Percentiles rank a stretch among this genome's conserved stretches.
Evolutionary conservation across 2,113 vertebrate genomes (phyloP).

Genomic region (Turdus rufiventris): DNA sequence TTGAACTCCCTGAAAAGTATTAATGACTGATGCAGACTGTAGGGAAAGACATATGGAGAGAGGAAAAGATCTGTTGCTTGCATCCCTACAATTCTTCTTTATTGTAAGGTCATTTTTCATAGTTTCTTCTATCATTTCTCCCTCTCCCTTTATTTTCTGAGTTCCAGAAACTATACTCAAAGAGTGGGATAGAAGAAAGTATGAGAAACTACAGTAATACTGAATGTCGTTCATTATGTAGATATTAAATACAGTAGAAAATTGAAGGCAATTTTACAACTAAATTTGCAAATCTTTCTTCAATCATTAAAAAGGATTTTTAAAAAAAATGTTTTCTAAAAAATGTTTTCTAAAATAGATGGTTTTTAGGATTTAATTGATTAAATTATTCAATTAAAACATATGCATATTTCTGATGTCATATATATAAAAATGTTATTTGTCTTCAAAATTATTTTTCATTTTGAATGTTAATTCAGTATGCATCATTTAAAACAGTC

Average conservation of each 20-base stretch:
- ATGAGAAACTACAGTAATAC: not conserved
- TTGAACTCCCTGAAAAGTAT: not conserved
- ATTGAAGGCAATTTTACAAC: not conserved
- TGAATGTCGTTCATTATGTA: not conserved
- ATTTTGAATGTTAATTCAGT: not conserved
- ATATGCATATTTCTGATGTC: not conserved
- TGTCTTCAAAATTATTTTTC: not conserved
- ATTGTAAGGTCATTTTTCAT: not conserved
- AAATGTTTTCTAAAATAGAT: not conserved
- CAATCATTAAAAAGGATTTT: not conserved
- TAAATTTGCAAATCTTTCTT: not conserved
- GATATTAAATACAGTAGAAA: not conserved
- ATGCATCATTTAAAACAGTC: not conserved
- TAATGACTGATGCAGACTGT: not conserved
- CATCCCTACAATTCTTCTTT: not conserved
- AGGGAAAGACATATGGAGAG: not conserved
- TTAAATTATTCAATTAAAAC: not conserved
- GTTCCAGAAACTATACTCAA: not conserved
- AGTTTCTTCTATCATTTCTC: not conserved
- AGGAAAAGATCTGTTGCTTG: not conserved
- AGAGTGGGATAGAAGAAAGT: not conserved
- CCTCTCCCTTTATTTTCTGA: not conserved
- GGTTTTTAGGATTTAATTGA: not conserved
- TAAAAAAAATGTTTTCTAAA: too few species aligned
- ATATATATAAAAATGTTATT: not conserved